Base-by-base conservation (phyloP, 2,113 vertebrate genomes). In the Ascaphus truei region DNA sequence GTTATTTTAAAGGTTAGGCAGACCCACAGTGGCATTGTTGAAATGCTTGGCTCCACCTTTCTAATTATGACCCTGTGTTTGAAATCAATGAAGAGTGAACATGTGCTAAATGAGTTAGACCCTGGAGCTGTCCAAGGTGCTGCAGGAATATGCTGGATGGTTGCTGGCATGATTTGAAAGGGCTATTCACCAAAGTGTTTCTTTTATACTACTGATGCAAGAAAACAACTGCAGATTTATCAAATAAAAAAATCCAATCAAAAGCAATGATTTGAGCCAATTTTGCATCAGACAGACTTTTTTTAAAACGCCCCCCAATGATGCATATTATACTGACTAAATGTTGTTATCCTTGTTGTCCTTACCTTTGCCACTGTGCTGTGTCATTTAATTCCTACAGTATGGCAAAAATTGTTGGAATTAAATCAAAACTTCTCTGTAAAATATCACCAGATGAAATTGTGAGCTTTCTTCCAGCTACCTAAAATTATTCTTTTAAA, bases 51-150 rank as follows among this genome's bases (percentile, higher is more conserved):
- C n/a, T n/a, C n/a, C n/a, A n/a, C n/a, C n/a, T n/a, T n/a, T n/a
- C n/a, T n/a, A n/a, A n/a, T n/a, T n/a, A n/a, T n/a, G n/a, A n/a
- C n/a, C n/a, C n/a, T n/a, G n/a, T n/a, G n/a, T n/a, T n/a, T n/a
- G n/a, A n/a, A n/a, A n/a, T n/a, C n/a, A n/a, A n/a, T n/a, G n/a
- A n/a, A n/a, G n/a, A n/a, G n/a, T n/a, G n/a, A n/a, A n/a, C n/a
- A n/a, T n/a, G n/a, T n/a, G n/a, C n/a, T n/a, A n/a, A n/a, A n/a
- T n/a, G n/a, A n/a, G n/a, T n/a, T n/a, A n/a, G n/a, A n/a, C n/a
- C n/a, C n/a, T n/a, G 57, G 59, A 31, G 59, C 59, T 62, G 39
- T 62, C 59, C 59, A 47, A 47, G 59, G 59, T 62, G 27, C 59
- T 62, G 41, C 9, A 15, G 10, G 22, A 61, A 27, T 31, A 62